These are phyloP conservation scores for Bombyx mori DNA, from an alignment of 1,140 invertebrate species.

Conservation along the genomic window ASM3026992v2 NC_085108.1:8354001-8354500, in stretches of 20 bases:
- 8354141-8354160: neutral
- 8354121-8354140: neutral
- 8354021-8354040: slow-evolving; percentile 13
- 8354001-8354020: slow-evolving; percentile 61
- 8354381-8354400: no score
- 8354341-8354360: no score
- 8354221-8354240: slow-evolving; percentile 89
- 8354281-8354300: no score
- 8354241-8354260: slow-evolving; percentile 82
- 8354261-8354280: neutral
- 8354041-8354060: slow-evolving; percentile 13
- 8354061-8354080: slow-evolving; percentile 51
- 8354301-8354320: no score
- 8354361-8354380: no score
- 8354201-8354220: slow-evolving; percentile 93
- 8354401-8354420: no score
- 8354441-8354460: no score
- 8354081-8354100: slow-evolving; percentile 34
- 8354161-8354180: slow-evolving; percentile 48
- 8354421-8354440: no score
- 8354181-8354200: slow-evolving; percentile 95
- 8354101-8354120: no score
- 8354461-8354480: no score
- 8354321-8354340: no score
- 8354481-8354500: no score